Evolutionary conservation across 2,797 vertebrate species (phyloP).

Genomic region (Leuciscus waleckii): DNA sequence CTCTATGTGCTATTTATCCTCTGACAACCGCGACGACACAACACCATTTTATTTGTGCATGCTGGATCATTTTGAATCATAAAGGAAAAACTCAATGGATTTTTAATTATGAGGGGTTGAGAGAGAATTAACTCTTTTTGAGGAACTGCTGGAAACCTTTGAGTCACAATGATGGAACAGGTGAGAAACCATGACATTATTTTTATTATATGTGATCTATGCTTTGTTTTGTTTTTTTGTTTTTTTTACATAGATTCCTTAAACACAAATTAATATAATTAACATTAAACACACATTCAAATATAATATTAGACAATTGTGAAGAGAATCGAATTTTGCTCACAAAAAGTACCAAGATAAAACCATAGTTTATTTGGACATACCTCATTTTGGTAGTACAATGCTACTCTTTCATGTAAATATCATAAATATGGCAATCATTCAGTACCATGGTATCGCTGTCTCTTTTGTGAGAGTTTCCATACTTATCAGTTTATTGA

Average conservation of each 20-base stretch:
- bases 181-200: background rate
- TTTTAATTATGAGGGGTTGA: constrained; percentile 23
- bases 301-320: background rate
- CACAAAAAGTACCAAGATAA: background rate
- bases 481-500: background rate
- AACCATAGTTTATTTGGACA: background rate
- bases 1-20: background rate
- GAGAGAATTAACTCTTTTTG: background rate
- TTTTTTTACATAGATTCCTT: background rate
- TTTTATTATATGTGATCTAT: background rate
- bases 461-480: background rate
- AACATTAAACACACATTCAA: background rate
- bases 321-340: background rate
- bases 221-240: background rate
- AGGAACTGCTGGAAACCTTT: constrained; percentile 14
- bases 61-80: constrained; percentile 19
- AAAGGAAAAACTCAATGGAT: background rate
- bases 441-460: background rate
- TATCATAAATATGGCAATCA: background rate
- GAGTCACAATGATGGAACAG: constrained; percentile 48
- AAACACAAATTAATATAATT: background rate
- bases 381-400: background rate
- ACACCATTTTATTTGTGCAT: constrained; percentile 4
- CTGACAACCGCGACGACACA: constrained; percentile 19
- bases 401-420: background rate